Percentiles rank a stretch among this genome's conserved stretches.
Evolutionary conservation across 37 sponge, comb jelly and placozoan species (phyloP).

Genomic region (Dysidea cf. avara): DNA sequence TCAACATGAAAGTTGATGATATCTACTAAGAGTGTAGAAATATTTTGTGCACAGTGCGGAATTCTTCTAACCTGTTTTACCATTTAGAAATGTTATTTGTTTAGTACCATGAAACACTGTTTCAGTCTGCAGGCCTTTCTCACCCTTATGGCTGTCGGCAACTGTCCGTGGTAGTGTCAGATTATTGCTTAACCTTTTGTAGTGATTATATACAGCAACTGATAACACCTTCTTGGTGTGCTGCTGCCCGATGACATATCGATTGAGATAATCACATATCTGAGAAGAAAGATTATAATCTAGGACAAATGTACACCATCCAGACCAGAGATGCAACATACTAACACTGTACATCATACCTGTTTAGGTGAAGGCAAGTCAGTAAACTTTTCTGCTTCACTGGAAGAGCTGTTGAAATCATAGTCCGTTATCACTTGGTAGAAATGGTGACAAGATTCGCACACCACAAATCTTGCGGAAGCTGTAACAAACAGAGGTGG

Average conservation of each 20-base stretch:
- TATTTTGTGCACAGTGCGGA: too few relatives aligned
- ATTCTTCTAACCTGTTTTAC: too few relatives aligned
- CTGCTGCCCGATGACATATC: conserved; percentile 92
- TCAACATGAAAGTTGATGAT: too few relatives aligned
- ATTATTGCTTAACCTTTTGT: conserved; percentile 79
- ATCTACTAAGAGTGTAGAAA: too few relatives aligned
- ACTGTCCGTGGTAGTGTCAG: background rate
- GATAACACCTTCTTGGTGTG: conserved; percentile 93
- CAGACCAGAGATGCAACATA: too few relatives aligned
- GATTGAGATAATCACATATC: conserved; percentile 88
- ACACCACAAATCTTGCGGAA: conserved; percentile 63
- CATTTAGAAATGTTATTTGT: too few relatives aligned
- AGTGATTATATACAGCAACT: conserved; percentile 99
- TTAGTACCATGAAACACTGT: too few relatives aligned
- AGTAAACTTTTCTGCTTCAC: background rate
- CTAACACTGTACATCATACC: conserved; percentile 22
- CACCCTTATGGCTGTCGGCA: too few relatives aligned
- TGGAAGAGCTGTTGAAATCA: background rate
- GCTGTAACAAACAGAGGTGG: conserved; percentile 19
- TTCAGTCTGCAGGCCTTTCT: too few relatives aligned
- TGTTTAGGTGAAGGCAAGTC: conserved; percentile 53
- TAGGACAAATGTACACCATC: too few relatives aligned
- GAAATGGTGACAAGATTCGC: conserved; percentile 65
- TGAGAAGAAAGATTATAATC: conserved; percentile 25
- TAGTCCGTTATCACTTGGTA: conserved; percentile 26